A percentile compares a stretch with the other conserved stretches of the same genome.
These are phyloP conservation scores for Abrostola tripartita DNA, from an alignment of 2,888 invertebrate species.

Conservation along the genomic window DNA sequence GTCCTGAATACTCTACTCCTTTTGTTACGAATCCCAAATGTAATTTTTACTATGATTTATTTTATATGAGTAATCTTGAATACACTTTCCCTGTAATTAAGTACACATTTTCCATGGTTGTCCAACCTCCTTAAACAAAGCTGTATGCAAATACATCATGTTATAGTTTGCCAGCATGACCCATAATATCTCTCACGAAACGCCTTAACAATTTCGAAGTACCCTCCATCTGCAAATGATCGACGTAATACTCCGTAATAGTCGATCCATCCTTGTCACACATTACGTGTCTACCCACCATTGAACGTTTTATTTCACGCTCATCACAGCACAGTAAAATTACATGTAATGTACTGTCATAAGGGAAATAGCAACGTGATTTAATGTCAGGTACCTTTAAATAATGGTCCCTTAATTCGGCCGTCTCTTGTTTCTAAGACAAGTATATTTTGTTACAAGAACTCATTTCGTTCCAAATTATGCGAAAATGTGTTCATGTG, in stretches of 20 bases:
- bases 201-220: too few species aligned
- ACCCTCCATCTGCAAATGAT: too few species aligned
- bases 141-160: too few species aligned
- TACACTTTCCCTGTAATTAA: too few species aligned
- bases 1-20: too few species aligned
- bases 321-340: background rate
- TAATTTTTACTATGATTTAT: too few species aligned
- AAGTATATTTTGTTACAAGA: background rate
- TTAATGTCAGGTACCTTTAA: background rate
- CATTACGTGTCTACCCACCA: conserved; percentile 4
- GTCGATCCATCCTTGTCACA: background rate
- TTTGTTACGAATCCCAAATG: too few species aligned
- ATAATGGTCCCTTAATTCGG: background rate
- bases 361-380: background rate
- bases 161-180: too few species aligned
- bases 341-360: background rate
- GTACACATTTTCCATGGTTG: too few species aligned
- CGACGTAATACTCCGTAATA: background rate
- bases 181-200: too few species aligned
- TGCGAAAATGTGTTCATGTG: background rate
- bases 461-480: background rate
- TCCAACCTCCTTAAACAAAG: too few species aligned
- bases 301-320: conserved; percentile 2
- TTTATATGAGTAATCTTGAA: too few species aligned
- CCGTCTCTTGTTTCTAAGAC: background rate